Conservation (phyloP, 2,888 invertebrate species). For the Polydrusus cervinus region DNA sequence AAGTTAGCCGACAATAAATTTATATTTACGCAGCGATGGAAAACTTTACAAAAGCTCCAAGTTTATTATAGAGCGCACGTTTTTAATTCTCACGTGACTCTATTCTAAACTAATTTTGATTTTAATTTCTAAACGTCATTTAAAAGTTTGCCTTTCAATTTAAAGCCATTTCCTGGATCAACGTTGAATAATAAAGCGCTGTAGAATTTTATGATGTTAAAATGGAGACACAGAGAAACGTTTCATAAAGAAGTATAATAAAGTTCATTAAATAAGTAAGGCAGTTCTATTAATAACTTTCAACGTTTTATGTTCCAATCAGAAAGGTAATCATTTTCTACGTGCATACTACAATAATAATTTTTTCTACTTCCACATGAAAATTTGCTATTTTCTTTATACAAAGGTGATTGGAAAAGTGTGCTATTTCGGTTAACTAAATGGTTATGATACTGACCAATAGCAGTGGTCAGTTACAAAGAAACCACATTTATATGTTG, state of each 20-base stretch:
- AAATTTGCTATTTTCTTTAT: too few species aligned
- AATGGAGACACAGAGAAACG: background rate
- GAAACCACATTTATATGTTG: too few species aligned
- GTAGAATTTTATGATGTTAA: background rate
- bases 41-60: slow-evolving; percentile 2
- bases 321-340: too few species aligned
- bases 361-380: too few species aligned
- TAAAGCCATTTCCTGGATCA: background rate
- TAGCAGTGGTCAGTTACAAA: too few species aligned
- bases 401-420: too few species aligned
- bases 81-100: slow-evolving; percentile 6
- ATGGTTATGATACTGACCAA: too few species aligned
- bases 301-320: too few species aligned
- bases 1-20: background rate
- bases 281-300: too few species aligned
- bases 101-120: slow-evolving; percentile 11
- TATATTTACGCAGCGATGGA: background rate
- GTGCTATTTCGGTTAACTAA: too few species aligned
- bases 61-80: slow-evolving; percentile 2
- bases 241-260: background rate
- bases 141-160: slow-evolving; percentile 21
- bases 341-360: too few species aligned
- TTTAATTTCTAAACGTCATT: slow-evolving; percentile 19
- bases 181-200: slow-evolving; percentile 15
- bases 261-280: background rate